Base-by-base conservation (phyloP, 1,140 invertebrate species). In the Tetramorium parvispinum region DNA sequence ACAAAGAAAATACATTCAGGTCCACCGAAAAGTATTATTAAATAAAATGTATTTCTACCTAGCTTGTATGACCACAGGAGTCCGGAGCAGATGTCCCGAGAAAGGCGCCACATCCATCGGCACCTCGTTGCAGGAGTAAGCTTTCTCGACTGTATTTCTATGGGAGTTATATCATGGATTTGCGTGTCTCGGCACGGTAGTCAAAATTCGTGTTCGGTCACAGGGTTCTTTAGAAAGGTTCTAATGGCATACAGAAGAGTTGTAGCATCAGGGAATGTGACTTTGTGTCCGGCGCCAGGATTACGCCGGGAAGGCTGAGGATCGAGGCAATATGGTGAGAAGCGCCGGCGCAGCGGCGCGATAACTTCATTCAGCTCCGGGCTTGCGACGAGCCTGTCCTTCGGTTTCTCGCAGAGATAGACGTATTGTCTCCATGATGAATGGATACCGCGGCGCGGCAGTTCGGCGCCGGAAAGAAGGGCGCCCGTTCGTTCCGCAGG, bases 381-480 rank as follows among this genome's bases (percentile, higher is more conserved):
- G 40, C 0, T 11, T 8, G n/a, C n/a, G 13, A n/a, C 7, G 37
- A 3, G 18, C 4, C 32, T 2, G 11, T 49, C 2, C 18, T 51
- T 85, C 32, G 79, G 75, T 85, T 85, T 57, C 61, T 55, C 85
- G 57, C 66, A 10, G 13, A 85, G 88, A 82, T 77, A 27, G 55
- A 71, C 37, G 61, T 68, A 89, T 90, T 89, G 89, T 90, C 79
- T 89, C 21, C 68, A 68, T 85, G 88, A 88, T 85, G 87, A 87
- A 90, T 88, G 85, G 87, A 10, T 73, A 55, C 57, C 71, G 70
- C 51, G 87, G 78, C 78, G 76, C 79, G 87, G 79, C 77, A 71
- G 76, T 87, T 85, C 61, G 55, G 46, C 57, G 46, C 21, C 68
- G 11, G 21, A 10, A 27, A n/a, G 24, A 21, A 57, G 53, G 59